phyloP scores from a whole-genome alignment of 30 jellyfish, hydroid and myxozoan species.

The Cassiopea andromeda region DNA sequence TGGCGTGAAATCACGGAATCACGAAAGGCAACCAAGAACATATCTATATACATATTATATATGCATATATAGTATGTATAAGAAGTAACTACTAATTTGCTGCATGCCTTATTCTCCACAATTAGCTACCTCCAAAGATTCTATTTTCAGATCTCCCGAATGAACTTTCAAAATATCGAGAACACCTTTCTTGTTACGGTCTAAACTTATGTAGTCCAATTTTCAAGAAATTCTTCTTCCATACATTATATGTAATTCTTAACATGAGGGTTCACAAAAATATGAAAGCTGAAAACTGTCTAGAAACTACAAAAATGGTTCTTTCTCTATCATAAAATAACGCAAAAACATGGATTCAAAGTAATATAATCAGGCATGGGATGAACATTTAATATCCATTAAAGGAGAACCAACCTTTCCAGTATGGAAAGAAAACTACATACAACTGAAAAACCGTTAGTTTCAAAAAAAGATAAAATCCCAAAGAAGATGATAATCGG shows the following conservation, averaged over 20 bases:
- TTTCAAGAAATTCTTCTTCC: no score
- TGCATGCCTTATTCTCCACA: no score
- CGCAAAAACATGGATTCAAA: background rate
- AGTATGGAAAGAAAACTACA: background rate
- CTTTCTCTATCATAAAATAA: background rate
- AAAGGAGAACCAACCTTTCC: background rate
- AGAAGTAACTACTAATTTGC: no score
- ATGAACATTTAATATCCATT: background rate
- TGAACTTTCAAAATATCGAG: no score
- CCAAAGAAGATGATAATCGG: background rate
- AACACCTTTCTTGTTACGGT: no score
- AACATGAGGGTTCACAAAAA: no score
- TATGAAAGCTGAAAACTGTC: background rate
- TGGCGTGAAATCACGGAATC: background rate
- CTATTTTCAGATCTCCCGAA: no score
- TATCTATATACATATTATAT: no score
- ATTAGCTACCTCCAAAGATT: no score
- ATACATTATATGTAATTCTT: no score
- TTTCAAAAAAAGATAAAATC: background rate
- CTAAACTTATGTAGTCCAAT: no score
- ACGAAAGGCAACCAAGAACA: background rate
- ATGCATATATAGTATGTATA: no score
- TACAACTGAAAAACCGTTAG: background rate
- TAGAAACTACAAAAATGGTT: background rate
- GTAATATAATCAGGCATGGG: background rate